A percentile compares a stretch with the other conserved stretches of the same genome.
Conservation (phyloP, 2,113 vertebrate species). For the Pyxicephalus adspersus region DNA sequence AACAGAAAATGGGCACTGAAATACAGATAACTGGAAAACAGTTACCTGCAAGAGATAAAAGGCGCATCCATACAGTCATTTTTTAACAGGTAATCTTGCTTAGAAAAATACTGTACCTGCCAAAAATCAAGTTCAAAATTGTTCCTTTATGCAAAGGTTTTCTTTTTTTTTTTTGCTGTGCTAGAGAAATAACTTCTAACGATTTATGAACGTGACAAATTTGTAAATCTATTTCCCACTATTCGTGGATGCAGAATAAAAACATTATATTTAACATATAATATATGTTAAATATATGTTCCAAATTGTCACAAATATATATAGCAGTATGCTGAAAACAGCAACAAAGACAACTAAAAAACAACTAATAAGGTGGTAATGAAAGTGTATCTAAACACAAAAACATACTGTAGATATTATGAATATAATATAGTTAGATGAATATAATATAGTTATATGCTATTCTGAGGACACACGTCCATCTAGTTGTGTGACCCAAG, state of each 20-base stretch:
- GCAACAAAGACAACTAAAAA: background rate
- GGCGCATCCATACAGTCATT: background rate
- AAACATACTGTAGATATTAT: no score
- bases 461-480: no score
- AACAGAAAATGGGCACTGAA: background rate
- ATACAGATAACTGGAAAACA: slow-evolving; percentile 1
- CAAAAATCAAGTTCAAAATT: slow-evolving; percentile 22
- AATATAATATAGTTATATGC: no score
- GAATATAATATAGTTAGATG: no score
- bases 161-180: no score
- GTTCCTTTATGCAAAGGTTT: background rate
- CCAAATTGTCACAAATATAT: background rate
- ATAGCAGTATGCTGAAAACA: background rate
- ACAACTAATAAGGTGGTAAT: background rate
- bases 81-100: slow-evolving; percentile 7
- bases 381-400: no score
- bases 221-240: background rate
- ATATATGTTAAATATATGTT: background rate
- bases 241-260: background rate
- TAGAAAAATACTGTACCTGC: background rate
- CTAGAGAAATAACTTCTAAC: background rate
- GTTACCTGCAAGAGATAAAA: slow-evolving; percentile 1
- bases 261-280: background rate
- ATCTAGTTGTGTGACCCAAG: no score
- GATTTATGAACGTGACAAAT: slow-evolving; percentile 7